Evolutionary conservation across 2,888 invertebrate genomes (phyloP), one percentile per base, ranked within the genome.

Genomic region (Eristalis pertinax): DNA sequence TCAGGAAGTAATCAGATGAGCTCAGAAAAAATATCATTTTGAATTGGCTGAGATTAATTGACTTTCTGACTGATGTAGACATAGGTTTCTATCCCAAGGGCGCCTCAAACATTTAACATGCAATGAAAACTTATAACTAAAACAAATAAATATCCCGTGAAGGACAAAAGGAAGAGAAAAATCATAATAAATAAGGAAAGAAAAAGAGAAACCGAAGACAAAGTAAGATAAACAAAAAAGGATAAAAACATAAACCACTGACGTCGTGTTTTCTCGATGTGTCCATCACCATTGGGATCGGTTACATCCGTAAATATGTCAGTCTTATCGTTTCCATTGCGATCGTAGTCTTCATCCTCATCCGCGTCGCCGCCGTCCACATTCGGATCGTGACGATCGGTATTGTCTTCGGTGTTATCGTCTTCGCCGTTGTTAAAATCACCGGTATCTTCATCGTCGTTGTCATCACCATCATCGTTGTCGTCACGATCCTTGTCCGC

Each of bases 241-340:
- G 26, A 26, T 26, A 26, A 90, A 89, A 89, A 89, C 89, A 91
- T 91, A 92, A 32, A 91, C 90, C 91, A 92, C 92, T 92, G 92
- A 92, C 92, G 90, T 91, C 90, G 91, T 89, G 89, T 90, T 64
- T 83, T 89, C 81, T 89, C 87, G 73, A 83, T 89, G 88, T 60
- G 15, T 60, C 80, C 87, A 50, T 50, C 50, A 86, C 83, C 88
- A 72, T 75, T 90, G 38, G 90, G 88, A 86, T 90, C 90, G 77
- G 90, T 90, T 69, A 90, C 89, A 82, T 91, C 91, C 64, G 90
- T 90, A 82, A 90, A 90, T 58, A 90, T 87, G 72, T 91, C 91
- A 88, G 89, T 90, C 70, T 89, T 90, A 43, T 90, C 90, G 63
- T 62, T 78, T 82, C 85, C 82, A 78, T 86, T 77, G 8, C 69